Base-by-base conservation (phyloP, 2,888 invertebrate species). In the Melinaea marsaeus region DNA sequence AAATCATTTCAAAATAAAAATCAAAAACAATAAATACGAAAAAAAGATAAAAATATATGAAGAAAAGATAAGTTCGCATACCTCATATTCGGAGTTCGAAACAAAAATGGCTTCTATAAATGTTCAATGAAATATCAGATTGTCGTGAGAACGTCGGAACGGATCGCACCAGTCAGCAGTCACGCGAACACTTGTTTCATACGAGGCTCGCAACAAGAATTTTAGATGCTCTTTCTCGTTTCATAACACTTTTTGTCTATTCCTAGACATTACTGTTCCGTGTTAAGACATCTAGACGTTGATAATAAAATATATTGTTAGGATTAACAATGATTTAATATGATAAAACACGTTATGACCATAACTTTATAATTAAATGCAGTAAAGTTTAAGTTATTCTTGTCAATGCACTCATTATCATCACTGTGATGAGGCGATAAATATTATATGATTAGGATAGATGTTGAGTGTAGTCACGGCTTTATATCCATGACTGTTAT, bases 41-140 rank as follows among this genome's bases (percentile, higher is more conserved):
- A 47, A 47, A 37, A 56, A n/a, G 13, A 37, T 58, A 58, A 60
- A 61, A 60, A 67, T 72, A 69, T 66, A 71, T 72, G 71, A 78
- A 78, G 56, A 55, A 74, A 71, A 73, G 69, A 80, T 79, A 74
- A 76, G 79, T 80, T 83, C 76, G 83, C 82, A 85, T 85, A 83
- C 81, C 77, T 80, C 65, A 74, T 78, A 74, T 81, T 73, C 78
- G 69, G 68, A 70, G 74, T 77, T 76, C 74, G 81, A 84, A 81
- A 79, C 78, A 75, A 87, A 89, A 85, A 85, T 87, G 84, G 83
- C 86, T 86, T 88, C 82, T 85, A 86, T 87, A 84, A 86, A 85
- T 86, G 87, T 80, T 85, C 82, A 84, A 81, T 83, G 87, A 88
- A 90, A 88, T 86, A 88, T 88, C 88, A 90, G 83, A 90, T 86